A percentile compares a stretch with the other conserved stretches of the same genome.
Conservation (phyloP, 2,797 vertebrate species). For the Ficedula albicollis region DNA sequence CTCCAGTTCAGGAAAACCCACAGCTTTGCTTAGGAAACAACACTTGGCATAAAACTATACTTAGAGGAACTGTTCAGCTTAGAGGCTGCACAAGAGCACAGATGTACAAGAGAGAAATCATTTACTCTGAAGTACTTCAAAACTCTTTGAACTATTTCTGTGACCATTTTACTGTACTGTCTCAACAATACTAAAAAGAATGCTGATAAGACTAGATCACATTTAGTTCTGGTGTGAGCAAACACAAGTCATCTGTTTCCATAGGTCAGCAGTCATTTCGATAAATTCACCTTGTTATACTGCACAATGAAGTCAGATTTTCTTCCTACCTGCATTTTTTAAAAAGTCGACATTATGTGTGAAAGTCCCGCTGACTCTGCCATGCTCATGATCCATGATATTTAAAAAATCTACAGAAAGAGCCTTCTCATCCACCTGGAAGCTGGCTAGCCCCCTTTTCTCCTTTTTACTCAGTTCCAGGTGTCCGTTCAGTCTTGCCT, state of each 20-base stretch:
- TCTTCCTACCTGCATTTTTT: conserved; percentile 56
- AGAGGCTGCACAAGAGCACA: neutral
- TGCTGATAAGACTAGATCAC: neutral
- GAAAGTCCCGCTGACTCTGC: conserved; percentile 69
- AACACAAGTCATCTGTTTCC: neutral
- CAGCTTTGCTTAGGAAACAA: neutral
- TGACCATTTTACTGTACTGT: neutral
- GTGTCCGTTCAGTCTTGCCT: conserved; percentile 35
- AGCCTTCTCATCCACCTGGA: conserved; percentile 63
- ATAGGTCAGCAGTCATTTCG: neutral
- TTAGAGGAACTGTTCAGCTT: neutral
- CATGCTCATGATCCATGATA: neutral
- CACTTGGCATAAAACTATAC: neutral
- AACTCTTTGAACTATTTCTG: neutral
- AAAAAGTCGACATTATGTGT: conserved; percentile 70
- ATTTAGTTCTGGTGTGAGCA: neutral
- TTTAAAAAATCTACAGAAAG: conserved; percentile 75
- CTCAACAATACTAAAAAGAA: neutral
- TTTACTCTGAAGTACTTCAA: neutral
- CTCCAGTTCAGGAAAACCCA: neutral
- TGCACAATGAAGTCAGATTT: neutral
- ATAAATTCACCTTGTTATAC: neutral
- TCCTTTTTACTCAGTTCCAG: conserved; percentile 15
- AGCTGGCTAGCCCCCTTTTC: conserved; percentile 59
- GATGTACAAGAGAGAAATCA: neutral